Evolutionary conservation across 2,888 invertebrate genomes (phyloP).

Genomic region (Cryptus viduatorius): DNA sequence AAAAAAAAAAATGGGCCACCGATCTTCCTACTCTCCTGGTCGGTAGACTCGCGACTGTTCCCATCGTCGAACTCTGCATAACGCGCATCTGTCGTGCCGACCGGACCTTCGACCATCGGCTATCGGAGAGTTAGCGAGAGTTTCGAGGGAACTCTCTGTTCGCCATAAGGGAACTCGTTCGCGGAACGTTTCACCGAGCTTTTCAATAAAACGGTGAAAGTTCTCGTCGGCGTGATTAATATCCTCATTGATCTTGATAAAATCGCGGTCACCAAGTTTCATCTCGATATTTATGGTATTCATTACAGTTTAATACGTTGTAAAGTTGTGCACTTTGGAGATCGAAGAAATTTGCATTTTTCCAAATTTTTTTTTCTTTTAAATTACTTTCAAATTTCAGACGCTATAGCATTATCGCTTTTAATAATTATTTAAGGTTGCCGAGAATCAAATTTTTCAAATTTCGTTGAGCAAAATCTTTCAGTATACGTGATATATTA

Average conservation of each 20-base stretch:
- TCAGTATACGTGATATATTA: no score
- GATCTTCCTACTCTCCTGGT: constrained; percentile 69
- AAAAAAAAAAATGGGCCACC: constrained; percentile 69
- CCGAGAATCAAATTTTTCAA: no score
- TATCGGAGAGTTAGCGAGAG: constrained; percentile 5
- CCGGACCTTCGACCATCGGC: constrained; percentile 37
- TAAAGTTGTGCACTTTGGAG: neutral
- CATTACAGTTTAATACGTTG: neutral
- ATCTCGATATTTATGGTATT: neutral
- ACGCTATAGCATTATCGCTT: no score
- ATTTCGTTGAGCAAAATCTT: no score
- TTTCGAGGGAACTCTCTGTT: constrained; percentile 4
- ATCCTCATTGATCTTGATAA: constrained; percentile 18
- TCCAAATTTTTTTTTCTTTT: no score
- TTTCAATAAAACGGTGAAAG: constrained; percentile 65
- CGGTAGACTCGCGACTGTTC: constrained; percentile 7
- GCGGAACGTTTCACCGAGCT: neutral
- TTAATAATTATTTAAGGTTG: no score
- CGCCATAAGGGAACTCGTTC: constrained; percentile 8
- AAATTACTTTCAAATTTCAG: no score
- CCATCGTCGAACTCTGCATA: constrained; percentile 39
- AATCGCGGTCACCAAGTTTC: neutral
- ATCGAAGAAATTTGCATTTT: no score
- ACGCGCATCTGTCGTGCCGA: constrained; percentile 60
- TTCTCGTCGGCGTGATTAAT: constrained; percentile 32